A percentile compares a stretch with the other conserved stretches of the same genome.
phyloP scores from a whole-genome alignment of 2,113 vertebrate species.

The Dolichallabes microphthalmus region DNA sequence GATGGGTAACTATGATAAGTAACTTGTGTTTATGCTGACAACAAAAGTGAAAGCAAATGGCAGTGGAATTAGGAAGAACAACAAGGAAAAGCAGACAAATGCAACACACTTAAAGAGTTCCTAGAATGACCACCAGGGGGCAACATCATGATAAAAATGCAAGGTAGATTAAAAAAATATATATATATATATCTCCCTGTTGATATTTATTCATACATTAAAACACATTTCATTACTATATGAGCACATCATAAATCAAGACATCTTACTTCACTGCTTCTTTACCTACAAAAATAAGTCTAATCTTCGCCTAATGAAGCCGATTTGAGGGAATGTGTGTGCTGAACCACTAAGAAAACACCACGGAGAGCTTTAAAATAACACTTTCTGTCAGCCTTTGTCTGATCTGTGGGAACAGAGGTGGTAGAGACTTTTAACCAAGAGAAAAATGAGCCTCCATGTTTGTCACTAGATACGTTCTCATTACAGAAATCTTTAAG shows the following conservation, averaged over 20 bases:
- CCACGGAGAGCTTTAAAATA: neutral
- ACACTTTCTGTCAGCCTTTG: conserved; percentile 3
- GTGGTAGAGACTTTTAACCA: neutral
- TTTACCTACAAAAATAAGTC: neutral
- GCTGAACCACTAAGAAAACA: conserved; percentile 19
- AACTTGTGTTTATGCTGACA: conserved; percentile 33
- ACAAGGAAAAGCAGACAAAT: neutral
- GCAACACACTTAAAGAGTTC: neutral
- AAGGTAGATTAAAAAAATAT: neutral
- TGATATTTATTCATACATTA: neutral
- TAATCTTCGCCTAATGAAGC: conserved; percentile 30
- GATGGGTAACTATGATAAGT: conserved; percentile 50
- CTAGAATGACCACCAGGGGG: conserved; percentile 43
- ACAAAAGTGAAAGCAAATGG: conserved; percentile 32
- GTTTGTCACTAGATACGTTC: neutral
- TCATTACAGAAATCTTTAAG: neutral
- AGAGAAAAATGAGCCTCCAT: neutral
- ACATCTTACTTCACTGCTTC: neutral
- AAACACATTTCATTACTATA: neutral
- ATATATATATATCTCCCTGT: no score
- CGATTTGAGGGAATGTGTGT: conserved; percentile 15
- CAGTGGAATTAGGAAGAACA: neutral
- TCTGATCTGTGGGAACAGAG: neutral
- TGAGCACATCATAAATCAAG: neutral
- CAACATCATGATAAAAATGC: neutral